Conservation (phyloP, 2,888 invertebrate genomes). For the Harpalus rubripes region DNA sequence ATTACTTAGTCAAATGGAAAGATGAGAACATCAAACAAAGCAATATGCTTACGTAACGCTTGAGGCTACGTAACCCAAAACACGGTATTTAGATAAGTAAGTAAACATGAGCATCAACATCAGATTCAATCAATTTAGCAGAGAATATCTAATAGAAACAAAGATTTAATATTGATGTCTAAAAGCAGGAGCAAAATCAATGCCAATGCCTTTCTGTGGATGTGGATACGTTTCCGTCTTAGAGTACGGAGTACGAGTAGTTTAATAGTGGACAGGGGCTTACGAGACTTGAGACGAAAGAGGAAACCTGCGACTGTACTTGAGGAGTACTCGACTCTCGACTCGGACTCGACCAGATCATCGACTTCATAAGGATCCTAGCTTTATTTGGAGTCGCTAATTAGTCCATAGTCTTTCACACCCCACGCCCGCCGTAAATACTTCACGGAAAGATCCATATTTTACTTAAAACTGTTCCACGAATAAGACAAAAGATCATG, state of each 20-base stretch:
- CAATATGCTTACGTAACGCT: conserved; percentile 19
- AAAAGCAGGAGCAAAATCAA: neutral
- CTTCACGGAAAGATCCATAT: conserved; percentile 4
- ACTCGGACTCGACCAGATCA: conserved; percentile 51
- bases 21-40: conserved; percentile 49
- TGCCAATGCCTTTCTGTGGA: neutral
- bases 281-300: conserved; percentile 51
- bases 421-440: conserved; percentile 8
- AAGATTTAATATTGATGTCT: neutral
- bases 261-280: conserved; percentile 12
- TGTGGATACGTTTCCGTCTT: neutral
- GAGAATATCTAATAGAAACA: neutral
- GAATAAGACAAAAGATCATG: too few relatives aligned
- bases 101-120: neutral
- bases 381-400: conserved; percentile 72
- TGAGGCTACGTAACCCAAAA: conserved; percentile 22
- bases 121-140: neutral
- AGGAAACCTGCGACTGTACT: conserved; percentile 43
- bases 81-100: conserved; percentile 25
- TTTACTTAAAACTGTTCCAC: neutral
- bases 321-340: conserved; percentile 48
- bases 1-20: conserved; percentile 49
- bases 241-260: neutral
- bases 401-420: conserved; percentile 69
- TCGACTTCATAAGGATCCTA: conserved; percentile 70